phyloP scores from a whole-genome alignment of 2,888 invertebrate species.

The Muschampia plurimacula region DNA sequence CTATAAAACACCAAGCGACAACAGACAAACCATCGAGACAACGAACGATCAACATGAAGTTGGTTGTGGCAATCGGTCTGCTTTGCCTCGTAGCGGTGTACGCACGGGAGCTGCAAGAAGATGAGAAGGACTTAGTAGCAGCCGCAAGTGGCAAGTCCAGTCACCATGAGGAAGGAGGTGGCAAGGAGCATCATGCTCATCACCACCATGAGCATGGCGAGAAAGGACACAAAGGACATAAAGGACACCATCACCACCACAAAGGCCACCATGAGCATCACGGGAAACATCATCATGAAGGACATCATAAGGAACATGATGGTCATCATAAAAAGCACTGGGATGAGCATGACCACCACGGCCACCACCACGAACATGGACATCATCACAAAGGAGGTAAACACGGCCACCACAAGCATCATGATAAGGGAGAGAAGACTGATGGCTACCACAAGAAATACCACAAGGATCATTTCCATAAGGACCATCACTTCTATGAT shows the following conservation, averaged over 20 bases:
- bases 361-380: slow-evolving; percentile 76
- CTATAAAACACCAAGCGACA: slow-evolving; percentile 73
- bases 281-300: slow-evolving; percentile 75
- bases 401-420: slow-evolving; percentile 77
- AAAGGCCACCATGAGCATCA: slow-evolving; percentile 77
- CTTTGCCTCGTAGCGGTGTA: slow-evolving; percentile 74
- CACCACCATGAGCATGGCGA: slow-evolving; percentile 78
- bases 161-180: slow-evolving; percentile 76
- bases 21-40: slow-evolving; percentile 42
- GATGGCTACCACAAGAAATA: slow-evolving; percentile 81
- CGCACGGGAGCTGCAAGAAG: slow-evolving; percentile 69
- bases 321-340: slow-evolving; percentile 77
- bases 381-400: slow-evolving; percentile 80
- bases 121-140: slow-evolving; percentile 73
- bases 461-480: slow-evolving; percentile 79
- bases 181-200: slow-evolving; percentile 74
- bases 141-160: slow-evolving; percentile 71
- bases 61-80: slow-evolving; percentile 67
- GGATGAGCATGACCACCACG: slow-evolving; percentile 76
- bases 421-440: slow-evolving; percentile 76
- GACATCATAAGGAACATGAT: slow-evolving; percentile 76
- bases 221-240: slow-evolving; percentile 77
- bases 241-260: slow-evolving; percentile 80
- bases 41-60: slow-evolving; percentile 69
- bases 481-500: slow-evolving; percentile 82